A percentile compares a stretch with the other conserved stretches of the same genome.
phyloP scores from a whole-genome alignment of 1,140 invertebrate genomes.

The Solenopsis invicta region DNA sequence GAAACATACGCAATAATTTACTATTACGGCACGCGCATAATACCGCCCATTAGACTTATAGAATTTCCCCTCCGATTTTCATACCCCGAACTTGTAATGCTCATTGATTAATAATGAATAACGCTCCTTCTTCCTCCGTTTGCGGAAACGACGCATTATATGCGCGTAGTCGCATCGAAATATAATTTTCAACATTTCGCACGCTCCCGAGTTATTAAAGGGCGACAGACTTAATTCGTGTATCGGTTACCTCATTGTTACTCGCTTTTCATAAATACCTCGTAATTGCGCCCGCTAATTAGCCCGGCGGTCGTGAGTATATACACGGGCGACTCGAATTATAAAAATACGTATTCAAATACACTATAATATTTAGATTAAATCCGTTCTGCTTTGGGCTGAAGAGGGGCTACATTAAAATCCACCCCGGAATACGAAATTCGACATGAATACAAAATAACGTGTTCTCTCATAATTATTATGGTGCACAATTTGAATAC shows the following conservation, averaged over 20 bases:
- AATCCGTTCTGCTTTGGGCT: constrained; percentile 10
- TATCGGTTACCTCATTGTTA: constrained; percentile 26
- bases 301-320: background rate
- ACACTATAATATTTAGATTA: constrained; percentile 54
- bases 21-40: background rate
- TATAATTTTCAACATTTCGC: constrained; percentile 19
- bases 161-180: background rate
- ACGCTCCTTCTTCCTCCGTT: background rate
- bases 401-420: constrained; percentile 27
- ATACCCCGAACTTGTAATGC: constrained; percentile 19
- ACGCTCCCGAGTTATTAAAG: constrained; percentile 9
- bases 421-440: constrained; percentile 21
- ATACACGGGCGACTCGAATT: background rate
- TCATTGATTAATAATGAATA: constrained; percentile 42
- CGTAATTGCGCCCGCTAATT: constrained; percentile 53
- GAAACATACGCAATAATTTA: constrained; percentile 43
- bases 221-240: constrained; percentile 28
- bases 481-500: constrained; percentile 1
- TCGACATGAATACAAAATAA: constrained; percentile 37
- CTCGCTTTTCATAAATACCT: constrained; percentile 35
- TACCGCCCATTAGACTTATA: constrained; percentile 1
- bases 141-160: background rate
- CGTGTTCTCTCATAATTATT: constrained; percentile 22
- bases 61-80: constrained; percentile 30
- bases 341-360: constrained; percentile 58